Evolutionary conservation across 2,888 invertebrate species (phyloP), one percentile per base, ranked within the genome.

Genomic region (Diarsia rubi): DNA sequence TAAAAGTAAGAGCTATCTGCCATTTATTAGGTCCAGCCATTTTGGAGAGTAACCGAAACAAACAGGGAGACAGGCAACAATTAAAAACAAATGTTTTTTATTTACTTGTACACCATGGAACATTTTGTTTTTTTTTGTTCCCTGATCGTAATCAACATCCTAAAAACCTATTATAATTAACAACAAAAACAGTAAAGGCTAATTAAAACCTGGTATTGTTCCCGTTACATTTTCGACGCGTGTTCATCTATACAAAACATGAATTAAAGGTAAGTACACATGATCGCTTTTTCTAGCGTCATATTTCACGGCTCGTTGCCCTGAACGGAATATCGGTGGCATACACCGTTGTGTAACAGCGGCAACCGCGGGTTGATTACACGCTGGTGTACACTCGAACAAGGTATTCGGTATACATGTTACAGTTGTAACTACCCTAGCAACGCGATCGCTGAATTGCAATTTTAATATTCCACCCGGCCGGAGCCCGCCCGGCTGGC

Each of bases 301-400:
- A 82, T 72, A 86, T 88, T 87, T 88, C 88, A 92, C 83, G 90
- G 90, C 79, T 88, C 84, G 90, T 84, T 89, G 89, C 86, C 74
- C 81, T 76, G 77, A 90, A 91, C 92, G 91, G 93, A 90, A 88
- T 89, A 89, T 88, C 85, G 82, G 81, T 89, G 76, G 84, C 82
- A 85, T 59, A 59, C 83, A 90, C 92, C 91, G 92, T 93, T 92
- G 91, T 86, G 90, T 90, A 91, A 92, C 89, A 89, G 83, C 84
- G 79, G 89, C 86, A 84, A 89, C 86, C 82, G 84, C 78, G 60
- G 60, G 78, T 85, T 90, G 88, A 89, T 90, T 88, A 75, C 74
- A 73, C 69, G 69, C 47, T 75, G 64, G 73, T 79, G 79, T 82
- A 37, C 37, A 37, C 37, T 37, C 37, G 37, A 8, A 37, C 37